Evolutionary conservation across 2,113 vertebrate genomes (phyloP).

Genomic region (Labeo catla): DNA sequence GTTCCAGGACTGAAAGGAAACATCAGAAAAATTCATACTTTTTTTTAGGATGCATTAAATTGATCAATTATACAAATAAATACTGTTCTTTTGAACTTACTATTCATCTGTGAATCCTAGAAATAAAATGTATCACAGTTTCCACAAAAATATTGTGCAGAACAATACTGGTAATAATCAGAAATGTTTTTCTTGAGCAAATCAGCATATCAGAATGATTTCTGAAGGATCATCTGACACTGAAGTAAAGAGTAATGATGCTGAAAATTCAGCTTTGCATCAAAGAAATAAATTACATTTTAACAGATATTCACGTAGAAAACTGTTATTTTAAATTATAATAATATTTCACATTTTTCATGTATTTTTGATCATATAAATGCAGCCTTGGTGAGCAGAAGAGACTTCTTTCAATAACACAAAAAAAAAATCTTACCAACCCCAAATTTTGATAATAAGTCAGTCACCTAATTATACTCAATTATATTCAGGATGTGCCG

Average conservation of each 20-base stretch:
- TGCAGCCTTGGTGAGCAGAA: background rate
- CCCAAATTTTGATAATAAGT: no score
- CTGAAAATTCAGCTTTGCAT: background rate
- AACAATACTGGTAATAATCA: background rate
- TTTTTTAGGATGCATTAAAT: no score
- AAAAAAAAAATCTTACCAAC: no score
- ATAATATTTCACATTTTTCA: background rate
- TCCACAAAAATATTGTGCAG: background rate
- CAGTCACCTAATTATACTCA: no score
- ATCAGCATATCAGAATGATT: background rate
- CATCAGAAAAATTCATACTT: no score
- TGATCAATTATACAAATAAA: no score
- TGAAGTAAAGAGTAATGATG: no score
- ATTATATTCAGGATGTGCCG: no score
- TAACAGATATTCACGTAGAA: background rate
- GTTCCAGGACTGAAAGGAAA: slow-evolving; percentile 86
- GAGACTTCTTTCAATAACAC: no score
- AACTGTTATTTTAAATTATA: no score
- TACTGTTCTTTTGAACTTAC: no score
- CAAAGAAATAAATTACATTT: background rate
- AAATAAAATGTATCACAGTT: no score
- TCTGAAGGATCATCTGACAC: background rate
- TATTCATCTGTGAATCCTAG: background rate
- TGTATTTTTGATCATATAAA: background rate
- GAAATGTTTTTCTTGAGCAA: background rate